Base-by-base conservation (phyloP, 1,140 invertebrate genomes). In the Lepidurus apus region DNA sequence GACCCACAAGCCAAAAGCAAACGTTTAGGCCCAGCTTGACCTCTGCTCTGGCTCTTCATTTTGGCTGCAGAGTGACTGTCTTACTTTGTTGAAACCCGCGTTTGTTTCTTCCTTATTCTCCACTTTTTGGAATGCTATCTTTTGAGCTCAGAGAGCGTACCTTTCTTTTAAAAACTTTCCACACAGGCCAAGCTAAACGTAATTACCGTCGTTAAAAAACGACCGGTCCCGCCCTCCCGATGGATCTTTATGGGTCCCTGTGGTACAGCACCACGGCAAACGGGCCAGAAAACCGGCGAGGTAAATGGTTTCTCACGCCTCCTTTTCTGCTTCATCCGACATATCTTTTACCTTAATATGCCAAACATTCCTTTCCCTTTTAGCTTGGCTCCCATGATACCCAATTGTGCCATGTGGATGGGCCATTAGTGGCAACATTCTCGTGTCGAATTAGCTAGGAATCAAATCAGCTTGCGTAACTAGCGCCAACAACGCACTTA, bases 121-220 rank as follows among this genome's bases (percentile, higher is more conserved):
- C 21, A 34, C 21, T 65, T 65, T 65, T 9, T 9, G 53, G 53
- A 65, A 65, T 65, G 53, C 13, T 9, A 7, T 13, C 53, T 65
- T n/a, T 65, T 34, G 34, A 34, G 34, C 34, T 34, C 17, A 65
- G 45, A 47, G 53, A 65, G 53, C 21, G 21, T 65, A 65, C 53
- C 53, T 65, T 65, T 9, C 53, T 65, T 65, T 17, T 13, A 65
- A 65, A 65, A 65, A 21, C 53, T 65, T 65, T 65, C 53, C 53
- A 65, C 53, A 21, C 53, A 13, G 53, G 53, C 53, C 53, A 9
- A 65, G 53, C 53, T 65, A 65, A 65, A 65, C 53, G 53, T 65
- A 65, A 65, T 65, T 65, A 65, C 53, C 53, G 53, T 65, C 53
- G 53, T 65, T 65, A 65, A 65, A 65, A 65, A 65, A 65, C 53